Conservation (phyloP, 2,888 invertebrate species). For the Caenorhabditis sp. region DNA sequence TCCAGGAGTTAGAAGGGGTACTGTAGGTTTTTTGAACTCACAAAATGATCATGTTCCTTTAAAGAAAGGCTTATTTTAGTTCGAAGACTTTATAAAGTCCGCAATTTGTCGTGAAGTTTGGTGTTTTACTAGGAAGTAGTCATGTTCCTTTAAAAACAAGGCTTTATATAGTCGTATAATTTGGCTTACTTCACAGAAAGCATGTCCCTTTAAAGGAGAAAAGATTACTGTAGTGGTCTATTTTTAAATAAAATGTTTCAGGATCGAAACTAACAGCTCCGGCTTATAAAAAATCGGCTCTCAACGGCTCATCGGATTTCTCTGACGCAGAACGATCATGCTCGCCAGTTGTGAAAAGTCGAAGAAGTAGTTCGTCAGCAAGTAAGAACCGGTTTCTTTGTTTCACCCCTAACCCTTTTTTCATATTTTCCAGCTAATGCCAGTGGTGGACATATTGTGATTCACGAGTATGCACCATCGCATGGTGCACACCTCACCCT, state of each 20-base stretch:
- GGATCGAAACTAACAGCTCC: slow-evolving; percentile 32
- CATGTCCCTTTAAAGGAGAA: too few relatives aligned
- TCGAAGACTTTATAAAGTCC: too few relatives aligned
- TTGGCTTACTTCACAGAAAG: too few relatives aligned
- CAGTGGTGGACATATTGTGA: slow-evolving; percentile 59
- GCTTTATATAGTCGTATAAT: too few relatives aligned
- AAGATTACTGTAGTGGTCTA: too few relatives aligned
- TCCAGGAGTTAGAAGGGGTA: too few relatives aligned
- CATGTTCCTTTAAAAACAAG: too few relatives aligned
- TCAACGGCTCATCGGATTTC: slow-evolving; percentile 59
- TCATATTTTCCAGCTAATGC: not conserved
- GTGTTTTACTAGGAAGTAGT: too few relatives aligned
- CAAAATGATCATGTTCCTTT: too few relatives aligned
- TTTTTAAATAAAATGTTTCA: slow-evolving; percentile 11
- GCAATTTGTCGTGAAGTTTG: too few relatives aligned
- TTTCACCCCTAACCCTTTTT: not conserved
- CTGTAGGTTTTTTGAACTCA: too few relatives aligned
- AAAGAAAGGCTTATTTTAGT: too few relatives aligned
- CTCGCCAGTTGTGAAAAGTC: slow-evolving; percentile 47
- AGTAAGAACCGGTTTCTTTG: slow-evolving; percentile 32
- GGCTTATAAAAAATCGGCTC: slow-evolving; percentile 14
- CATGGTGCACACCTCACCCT: slow-evolving; percentile 50
- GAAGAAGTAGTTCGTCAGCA: slow-evolving; percentile 48
- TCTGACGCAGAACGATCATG: slow-evolving; percentile 60
- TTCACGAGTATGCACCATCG: slow-evolving; percentile 65